Base-by-base conservation (phyloP, 1,140 invertebrate genomes). In the Drosophila pectinifera region DNA sequence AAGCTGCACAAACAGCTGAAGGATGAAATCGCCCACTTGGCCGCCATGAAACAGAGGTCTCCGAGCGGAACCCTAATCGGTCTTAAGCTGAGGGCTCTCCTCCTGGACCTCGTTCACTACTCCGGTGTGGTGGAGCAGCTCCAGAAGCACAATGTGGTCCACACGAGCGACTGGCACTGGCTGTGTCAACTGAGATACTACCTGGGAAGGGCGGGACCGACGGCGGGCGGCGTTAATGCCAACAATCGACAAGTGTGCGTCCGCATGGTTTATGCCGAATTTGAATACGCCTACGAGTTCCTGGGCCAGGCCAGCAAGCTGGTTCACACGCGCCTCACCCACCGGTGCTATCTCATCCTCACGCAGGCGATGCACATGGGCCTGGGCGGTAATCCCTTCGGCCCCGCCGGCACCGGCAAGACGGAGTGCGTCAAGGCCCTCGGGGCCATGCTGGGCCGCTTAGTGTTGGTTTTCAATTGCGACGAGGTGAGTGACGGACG, bases 331-430 rank as follows among this genome's bases (percentile, higher is more conserved):
- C 96, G 97, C 18, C 93, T 99, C 16, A 99, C 98, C 3, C 98
- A 99, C 91, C 97, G 98, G 91, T 99, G 98, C 92, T 99, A 98
- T 93, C 93, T 99, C 18, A 98, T 98, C 22, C 93, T 99, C 34
- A 98, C 97, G 16, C 98, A 99, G 94, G 97, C 97, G 5, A 96
- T 99, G 95, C 95, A 97, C 89, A 95, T 99, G 92, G 99, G 99
- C 5, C 94, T 99, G 48, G 98, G 99, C 59, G 99, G 98, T 11
- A 99, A 99, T 94, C 99, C 99, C 0, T 99, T 99, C 91, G 99
- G 99, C n/a, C 98, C 98, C 16, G 98, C 98, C 72, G 98, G 98
- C 59, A 99, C 98, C 1, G 98, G 98, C 0, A 99, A 99, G 94
- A 99, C 98, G 6, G 98, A 99, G 93, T 98, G 98, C 38, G 98